Evolutionary conservation across 2,888 invertebrate genomes (phyloP).

Genomic region (Tetragnatha montana): DNA sequence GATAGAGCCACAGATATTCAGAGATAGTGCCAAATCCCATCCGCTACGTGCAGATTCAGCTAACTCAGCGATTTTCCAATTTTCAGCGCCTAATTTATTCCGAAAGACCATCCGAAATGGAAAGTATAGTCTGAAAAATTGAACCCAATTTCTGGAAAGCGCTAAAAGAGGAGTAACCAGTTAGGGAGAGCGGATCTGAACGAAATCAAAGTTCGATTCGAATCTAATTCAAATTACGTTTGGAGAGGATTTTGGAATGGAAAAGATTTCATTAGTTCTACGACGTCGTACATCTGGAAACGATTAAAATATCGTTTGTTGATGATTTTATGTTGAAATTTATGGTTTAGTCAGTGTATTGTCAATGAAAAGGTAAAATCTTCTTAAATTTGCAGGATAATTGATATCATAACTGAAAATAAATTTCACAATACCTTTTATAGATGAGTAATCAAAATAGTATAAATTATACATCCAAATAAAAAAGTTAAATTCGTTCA

Average conservation of each 20-base stretch:
- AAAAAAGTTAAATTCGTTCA: no score
- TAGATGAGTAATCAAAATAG: no score
- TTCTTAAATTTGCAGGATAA: no score
- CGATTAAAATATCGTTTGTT: neutral
- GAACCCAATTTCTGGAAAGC: neutral
- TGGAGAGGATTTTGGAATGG: neutral
- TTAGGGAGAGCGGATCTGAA: neutral
- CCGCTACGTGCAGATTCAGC: neutral
- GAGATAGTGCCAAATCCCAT: no score
- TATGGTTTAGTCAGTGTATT: no score
- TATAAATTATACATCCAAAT: no score
- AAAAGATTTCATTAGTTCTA: neutral
- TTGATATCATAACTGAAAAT: no score
- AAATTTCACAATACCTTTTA: no score
- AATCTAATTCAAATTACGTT: neutral
- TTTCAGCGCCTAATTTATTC: neutral
- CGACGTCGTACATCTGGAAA: neutral
- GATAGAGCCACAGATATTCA: no score
- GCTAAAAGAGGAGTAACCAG: neutral
- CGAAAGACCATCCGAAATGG: neutral
- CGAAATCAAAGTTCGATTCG: neutral
- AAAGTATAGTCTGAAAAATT: neutral
- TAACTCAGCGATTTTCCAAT: neutral
- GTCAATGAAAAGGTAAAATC: no score
- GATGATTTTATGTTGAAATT: neutral